These are phyloP conservation scores for Musca domestica DNA, from an alignment of 1,140 invertebrate species.

Conservation along the genomic window DNA sequence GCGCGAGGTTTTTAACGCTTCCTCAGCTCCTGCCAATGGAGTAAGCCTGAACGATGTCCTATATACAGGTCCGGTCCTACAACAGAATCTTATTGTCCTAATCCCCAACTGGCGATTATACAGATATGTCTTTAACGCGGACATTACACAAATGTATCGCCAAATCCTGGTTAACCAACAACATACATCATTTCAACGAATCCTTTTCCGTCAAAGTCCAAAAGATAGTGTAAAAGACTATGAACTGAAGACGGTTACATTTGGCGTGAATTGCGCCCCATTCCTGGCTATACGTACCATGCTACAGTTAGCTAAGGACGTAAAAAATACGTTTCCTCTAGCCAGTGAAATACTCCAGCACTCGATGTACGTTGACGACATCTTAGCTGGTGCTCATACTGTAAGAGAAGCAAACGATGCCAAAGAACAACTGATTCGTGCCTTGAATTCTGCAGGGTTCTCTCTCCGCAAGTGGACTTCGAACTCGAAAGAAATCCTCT, in stretches of 20 bases:
- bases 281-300: neutral
- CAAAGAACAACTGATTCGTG: neutral
- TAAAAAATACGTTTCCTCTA: neutral
- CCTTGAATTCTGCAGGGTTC: neutral
- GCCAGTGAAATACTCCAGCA: neutral
- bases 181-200: neutral
- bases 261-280: neutral
- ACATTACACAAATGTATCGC: conserved; percentile 4
- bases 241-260: neutral
- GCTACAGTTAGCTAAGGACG: neutral
- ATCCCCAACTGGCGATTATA: too few relatives aligned
- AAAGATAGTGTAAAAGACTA: neutral
- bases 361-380: neutral
- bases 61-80: too few relatives aligned
- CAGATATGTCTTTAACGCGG: too few relatives aligned
- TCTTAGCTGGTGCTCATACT: neutral
- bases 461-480: neutral
- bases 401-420: neutral
- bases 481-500: neutral
- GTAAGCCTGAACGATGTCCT: too few relatives aligned
- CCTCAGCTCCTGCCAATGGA: neutral
- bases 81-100: too few relatives aligned
- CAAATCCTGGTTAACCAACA: conserved; percentile 3
- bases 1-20: neutral
- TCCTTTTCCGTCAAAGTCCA: neutral